phyloP scores from a whole-genome alignment of 2,888 invertebrate genomes.

The Prosapia bicincta region DNA sequence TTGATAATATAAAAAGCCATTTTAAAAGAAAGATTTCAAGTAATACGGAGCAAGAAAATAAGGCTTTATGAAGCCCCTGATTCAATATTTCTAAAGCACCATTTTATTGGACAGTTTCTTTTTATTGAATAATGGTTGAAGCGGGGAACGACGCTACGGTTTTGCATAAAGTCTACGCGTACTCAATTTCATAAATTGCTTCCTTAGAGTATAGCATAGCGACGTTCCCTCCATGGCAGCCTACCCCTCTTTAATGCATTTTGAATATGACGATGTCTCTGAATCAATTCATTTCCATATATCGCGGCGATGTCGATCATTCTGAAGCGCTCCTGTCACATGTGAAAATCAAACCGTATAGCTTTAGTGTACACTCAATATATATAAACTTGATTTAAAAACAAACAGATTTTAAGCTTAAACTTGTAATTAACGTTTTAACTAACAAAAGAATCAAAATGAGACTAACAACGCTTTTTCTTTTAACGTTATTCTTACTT shows the following conservation, averaged over 20 bases:
- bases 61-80: not conserved
- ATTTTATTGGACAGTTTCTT: not conserved
- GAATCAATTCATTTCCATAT: not conserved
- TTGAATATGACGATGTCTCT: not conserved
- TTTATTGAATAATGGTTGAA: not conserved
- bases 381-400: no score
- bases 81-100: not conserved
- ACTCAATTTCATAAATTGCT: conserved; percentile 2
- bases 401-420: no score
- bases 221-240: not conserved
- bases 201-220: not conserved
- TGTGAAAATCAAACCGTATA: not conserved
- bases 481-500: no score
- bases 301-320: not conserved
- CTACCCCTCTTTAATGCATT: not conserved
- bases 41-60: not conserved
- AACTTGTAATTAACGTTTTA: no score
- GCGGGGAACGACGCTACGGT: not conserved
- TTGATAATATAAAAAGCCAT: no score
- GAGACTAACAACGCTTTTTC: no score
- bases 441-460: no score
- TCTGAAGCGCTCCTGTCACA: not conserved
- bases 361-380: no score
- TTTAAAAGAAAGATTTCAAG: no score
- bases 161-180: not conserved